Conservation (phyloP, 1,140 invertebrate species). For the Archivesica marissinica region DNA sequence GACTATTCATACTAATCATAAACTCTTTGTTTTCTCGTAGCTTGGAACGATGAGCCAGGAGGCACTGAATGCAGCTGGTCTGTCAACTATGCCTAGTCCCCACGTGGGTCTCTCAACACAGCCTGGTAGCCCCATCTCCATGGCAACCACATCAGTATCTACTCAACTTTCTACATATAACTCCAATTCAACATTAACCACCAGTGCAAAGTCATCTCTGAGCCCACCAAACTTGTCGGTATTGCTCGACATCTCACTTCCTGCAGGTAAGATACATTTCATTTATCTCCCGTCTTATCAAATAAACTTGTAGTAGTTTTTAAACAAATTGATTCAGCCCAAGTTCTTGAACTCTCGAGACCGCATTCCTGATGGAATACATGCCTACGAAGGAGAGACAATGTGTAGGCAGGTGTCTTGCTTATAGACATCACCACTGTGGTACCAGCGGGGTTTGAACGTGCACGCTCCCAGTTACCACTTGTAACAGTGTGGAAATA, state of each 20-base stretch:
- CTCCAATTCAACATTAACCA: background rate
- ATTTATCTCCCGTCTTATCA: too few species aligned
- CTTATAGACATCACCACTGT: too few species aligned
- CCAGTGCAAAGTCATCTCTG: slow-evolving; percentile 6
- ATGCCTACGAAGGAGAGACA: too few species aligned
- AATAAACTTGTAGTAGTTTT: too few species aligned
- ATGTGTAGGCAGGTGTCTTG: too few species aligned
- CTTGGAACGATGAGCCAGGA: slow-evolving; percentile 36
- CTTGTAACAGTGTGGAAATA: too few species aligned
- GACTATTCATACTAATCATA: background rate
- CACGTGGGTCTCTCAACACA: background rate
- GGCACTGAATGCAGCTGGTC: slow-evolving; percentile 44
- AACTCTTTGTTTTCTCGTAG: slow-evolving; percentile 1
- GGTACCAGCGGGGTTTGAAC: too few species aligned
- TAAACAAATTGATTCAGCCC: too few species aligned
- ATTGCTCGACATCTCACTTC: slow-evolving; percentile 51
- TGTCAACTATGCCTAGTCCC: slow-evolving; percentile 27
- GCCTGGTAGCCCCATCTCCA: background rate
- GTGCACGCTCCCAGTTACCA: too few species aligned
- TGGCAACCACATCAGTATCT: slow-evolving; percentile 8
- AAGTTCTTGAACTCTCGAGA: too few species aligned
- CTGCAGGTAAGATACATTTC: slow-evolving; percentile 39
- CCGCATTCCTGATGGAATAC: too few species aligned
- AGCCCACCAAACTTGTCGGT: slow-evolving; percentile 53
- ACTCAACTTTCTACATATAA: background rate